Conservation (phyloP, 2,113 vertebrate genomes). For the Dromas ardeola region DNA sequence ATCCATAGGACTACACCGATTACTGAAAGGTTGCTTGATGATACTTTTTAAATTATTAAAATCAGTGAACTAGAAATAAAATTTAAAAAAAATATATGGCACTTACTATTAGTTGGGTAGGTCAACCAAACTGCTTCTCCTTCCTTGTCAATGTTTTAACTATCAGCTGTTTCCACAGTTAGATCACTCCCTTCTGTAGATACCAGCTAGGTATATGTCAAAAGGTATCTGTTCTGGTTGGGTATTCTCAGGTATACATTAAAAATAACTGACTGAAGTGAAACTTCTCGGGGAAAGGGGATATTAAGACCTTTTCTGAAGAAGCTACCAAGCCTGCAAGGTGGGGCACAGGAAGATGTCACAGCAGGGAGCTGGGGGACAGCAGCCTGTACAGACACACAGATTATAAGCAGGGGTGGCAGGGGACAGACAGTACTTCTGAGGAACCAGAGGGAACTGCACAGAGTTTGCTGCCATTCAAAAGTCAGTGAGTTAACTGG, state of each 20-base stretch:
- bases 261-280: background rate
- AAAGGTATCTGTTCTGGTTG: background rate
- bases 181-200: background rate
- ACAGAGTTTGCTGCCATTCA: background rate
- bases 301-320: background rate
- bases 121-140: background rate
- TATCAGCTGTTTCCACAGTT: background rate
- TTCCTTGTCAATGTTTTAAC: background rate
- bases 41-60: background rate
- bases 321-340: background rate
- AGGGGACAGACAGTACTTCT: background rate
- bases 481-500: background rate
- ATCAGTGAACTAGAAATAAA: background rate
- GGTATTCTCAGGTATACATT: background rate
- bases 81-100: background rate
- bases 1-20: background rate
- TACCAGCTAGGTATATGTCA: background rate
- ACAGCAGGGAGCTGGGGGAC: background rate
- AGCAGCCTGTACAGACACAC: background rate
- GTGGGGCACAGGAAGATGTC: background rate
- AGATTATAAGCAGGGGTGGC: background rate
- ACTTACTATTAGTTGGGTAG: background rate
- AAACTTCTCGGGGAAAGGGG: background rate
- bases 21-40: background rate
- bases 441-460: background rate